Evolutionary conservation across 37 sponge, comb jelly and placozoan species (phyloP), one percentile per base, ranked within the genome.

Genomic region (Cliona cf. orientalis): DNA sequence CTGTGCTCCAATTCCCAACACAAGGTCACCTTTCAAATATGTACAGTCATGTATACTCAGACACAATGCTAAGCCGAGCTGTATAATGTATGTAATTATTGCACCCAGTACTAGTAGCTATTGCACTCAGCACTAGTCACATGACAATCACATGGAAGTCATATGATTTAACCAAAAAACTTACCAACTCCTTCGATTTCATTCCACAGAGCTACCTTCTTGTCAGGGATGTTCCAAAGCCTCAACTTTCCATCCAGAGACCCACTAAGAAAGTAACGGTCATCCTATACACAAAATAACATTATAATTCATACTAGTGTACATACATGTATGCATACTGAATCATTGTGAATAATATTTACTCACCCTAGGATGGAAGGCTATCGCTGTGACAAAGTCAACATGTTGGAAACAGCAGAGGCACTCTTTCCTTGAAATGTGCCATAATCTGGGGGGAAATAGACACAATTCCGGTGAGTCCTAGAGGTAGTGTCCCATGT

Each of bases 141-240:
- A 34, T 66, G 35, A 35, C n/a, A n/a, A n/a, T n/a, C n/a, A 38
- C 31, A 9, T 11, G 7, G 11, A 38, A 23, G 72, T 71, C 72
- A 71, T 28, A 38, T 71, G 72, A n/a, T n/a, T n/a, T n/a, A n/a
- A n/a, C n/a, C n/a, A n/a, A n/a, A n/a, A n/a, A n/a, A 42, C 81
- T 71, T 58, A 91, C 94, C 94, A 45, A 86, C 87, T 56, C 95
- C 90, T 46, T 95, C 95, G 5, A 97, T 89, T 35, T 97, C 98
- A 80, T 97, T 97, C 92, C 96, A 97, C 42, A 91, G 88, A 19
- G 96, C 92, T 56, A 97, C 98, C 70, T 72, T 95, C 80, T 97
- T 97, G 75, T 97, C 95, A 32, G 96, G 96, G 37, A 97, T 95
- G 62, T 97, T 95, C 98, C 98, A 97, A 0, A 97, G 77, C 31